phyloP scores from a whole-genome alignment of 2,113 vertebrate genomes.

The Notarius quadriscutis region DNA sequence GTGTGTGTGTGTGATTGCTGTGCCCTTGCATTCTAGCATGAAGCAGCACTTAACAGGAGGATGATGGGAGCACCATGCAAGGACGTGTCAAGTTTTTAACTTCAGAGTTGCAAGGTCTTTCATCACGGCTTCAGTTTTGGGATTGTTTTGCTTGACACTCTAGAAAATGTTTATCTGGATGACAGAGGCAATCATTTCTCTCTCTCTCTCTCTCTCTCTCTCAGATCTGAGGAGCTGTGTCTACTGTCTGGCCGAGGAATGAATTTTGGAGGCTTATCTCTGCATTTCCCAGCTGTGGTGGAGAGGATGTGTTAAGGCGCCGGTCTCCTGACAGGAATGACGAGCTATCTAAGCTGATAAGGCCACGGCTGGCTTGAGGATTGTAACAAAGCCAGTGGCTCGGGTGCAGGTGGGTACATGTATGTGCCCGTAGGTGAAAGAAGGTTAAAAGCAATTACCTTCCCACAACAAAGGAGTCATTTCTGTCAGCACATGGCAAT shows the following conservation, averaged over 20 bases:
- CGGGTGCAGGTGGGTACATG: slow-evolving; percentile 64
- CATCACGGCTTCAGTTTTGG: slow-evolving; percentile 63
- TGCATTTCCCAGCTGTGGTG: slow-evolving; percentile 48
- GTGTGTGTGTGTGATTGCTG: slow-evolving; percentile 38
- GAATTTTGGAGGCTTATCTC: slow-evolving; percentile 61
- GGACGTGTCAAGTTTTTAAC: slow-evolving; percentile 45
- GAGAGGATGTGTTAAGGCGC: slow-evolving; percentile 57
- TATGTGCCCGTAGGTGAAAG: slow-evolving; percentile 17
- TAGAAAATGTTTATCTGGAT: slow-evolving; percentile 66
- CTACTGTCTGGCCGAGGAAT: slow-evolving; percentile 64
- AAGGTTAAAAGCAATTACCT: slow-evolving; percentile 44
- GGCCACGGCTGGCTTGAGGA: slow-evolving; percentile 59
- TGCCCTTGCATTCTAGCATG: slow-evolving; percentile 30
- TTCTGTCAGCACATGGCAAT: slow-evolving; percentile 4
- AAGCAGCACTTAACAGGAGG: slow-evolving; percentile 36
- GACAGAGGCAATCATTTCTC: slow-evolving; percentile 30
- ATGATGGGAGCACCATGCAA: slow-evolving; percentile 34
- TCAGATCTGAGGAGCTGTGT: slow-evolving; percentile 41
- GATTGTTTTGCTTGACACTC: slow-evolving; percentile 63
- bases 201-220: slow-evolving; percentile 1
- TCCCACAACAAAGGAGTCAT: slow-evolving; percentile 43
- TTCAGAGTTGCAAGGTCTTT: slow-evolving; percentile 64
- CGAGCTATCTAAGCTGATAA: slow-evolving; percentile 64
- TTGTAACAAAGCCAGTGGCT: slow-evolving; percentile 62
- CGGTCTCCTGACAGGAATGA: slow-evolving; percentile 50